Base-by-base conservation (phyloP, 1,140 invertebrate genomes). In the Aphidius ervi region DNA sequence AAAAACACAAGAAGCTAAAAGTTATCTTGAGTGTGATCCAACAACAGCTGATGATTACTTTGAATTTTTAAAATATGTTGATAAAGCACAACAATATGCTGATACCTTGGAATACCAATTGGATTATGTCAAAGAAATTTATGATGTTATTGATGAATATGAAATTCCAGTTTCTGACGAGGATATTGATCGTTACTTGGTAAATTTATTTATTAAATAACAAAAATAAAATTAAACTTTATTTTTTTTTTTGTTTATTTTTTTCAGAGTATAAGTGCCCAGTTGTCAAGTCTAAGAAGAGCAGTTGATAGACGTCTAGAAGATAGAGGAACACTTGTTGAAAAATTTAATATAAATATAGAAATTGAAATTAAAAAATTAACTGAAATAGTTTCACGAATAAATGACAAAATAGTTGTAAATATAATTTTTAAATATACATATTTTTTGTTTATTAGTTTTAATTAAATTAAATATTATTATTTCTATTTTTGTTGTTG, bases 61-160 rank as follows among this genome's bases (percentile, higher is more conserved):
- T 0, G 75, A 82, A 41, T 87, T 85, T 64, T 80, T 92, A 2
- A 82, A 83, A 23, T 91, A 89, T 70, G 69, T 91, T 2, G 88
- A 91, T 59, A 75, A 82, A 53, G 82, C 87, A 40, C 78, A 82
- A 60, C 67, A 75, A 39, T 82, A 83, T 75, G 81, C 88, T 40
- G 85, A 88, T 46, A 75, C 80, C 1, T 78, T 91, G 69, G 87
- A 90, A 68, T 70, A 70, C 20, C 80, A 84, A 52, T 74, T 88
- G 5, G 84, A 88, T 66, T 85, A 89, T 68, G 83, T 87, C 2
- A 88, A 88, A 68, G 87, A 91, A 64, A 73, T 90, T 56, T 86
- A 90, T 69, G 83, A 88, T 50, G 82, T 90, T 6, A 88, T 88
- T 64, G 87, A 89, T 59, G 84, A 88, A 65, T 91, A 85, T 71